These are phyloP conservation scores for Athene noctua DNA, from an alignment of 2,113 vertebrate genomes.

Conservation along the genomic window DNA sequence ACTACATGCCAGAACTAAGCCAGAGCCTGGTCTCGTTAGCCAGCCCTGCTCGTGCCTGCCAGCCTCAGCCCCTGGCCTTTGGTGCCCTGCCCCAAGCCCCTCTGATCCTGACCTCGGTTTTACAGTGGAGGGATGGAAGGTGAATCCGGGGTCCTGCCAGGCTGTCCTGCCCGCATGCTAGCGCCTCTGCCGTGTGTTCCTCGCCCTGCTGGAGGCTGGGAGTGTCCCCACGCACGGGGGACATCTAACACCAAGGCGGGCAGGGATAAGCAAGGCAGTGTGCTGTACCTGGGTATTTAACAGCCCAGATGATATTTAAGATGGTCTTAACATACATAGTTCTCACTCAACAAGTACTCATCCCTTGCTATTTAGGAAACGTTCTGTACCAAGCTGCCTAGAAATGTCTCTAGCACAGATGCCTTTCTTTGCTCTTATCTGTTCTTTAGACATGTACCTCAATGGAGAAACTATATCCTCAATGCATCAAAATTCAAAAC, in stretches of 20 bases:
- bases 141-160: neutral
- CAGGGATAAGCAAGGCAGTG: neutral
- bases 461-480: neutral
- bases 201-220: neutral
- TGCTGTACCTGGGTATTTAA: neutral
- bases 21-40: neutral
- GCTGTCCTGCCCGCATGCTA: neutral
- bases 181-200: fast-evolving
- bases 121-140: neutral
- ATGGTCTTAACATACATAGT: neutral
- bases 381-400: neutral
- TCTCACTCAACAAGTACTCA: slow-evolving; percentile 29
- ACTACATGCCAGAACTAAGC: neutral
- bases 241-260: neutral
- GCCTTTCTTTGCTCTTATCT: neutral
- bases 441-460: neutral
- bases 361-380: neutral
- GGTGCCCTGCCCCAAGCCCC: neutral
- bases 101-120: neutral
- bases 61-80: neutral
- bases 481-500: neutral
- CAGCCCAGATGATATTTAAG: neutral
- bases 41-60: neutral
- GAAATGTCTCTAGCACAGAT: neutral
- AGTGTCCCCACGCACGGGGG: neutral